Percentiles rank a stretch among this genome's conserved stretches.
Evolutionary conservation across 2,113 vertebrate species (phyloP).

Genomic region (Melierax canorus): DNA sequence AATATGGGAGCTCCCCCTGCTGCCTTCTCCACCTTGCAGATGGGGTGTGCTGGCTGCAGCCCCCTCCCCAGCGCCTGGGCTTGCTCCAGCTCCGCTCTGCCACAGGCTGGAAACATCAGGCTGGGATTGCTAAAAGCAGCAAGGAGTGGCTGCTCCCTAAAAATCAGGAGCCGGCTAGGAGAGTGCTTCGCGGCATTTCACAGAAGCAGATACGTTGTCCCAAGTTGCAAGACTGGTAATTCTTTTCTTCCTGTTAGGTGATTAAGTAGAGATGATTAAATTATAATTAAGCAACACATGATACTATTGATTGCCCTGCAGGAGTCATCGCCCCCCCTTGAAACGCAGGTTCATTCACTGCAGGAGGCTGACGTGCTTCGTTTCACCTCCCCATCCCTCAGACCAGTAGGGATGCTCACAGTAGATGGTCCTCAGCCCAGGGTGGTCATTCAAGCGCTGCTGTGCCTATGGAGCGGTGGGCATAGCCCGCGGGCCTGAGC

Average conservation of each 20-base stretch:
- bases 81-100: not conserved
- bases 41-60: not conserved
- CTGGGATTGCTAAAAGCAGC: not conserved
- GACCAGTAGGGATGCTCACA: not conserved
- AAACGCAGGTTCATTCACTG: not conserved
- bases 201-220: not conserved
- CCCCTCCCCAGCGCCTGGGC: rapidly evolving
- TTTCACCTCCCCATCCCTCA: not conserved
- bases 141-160: not conserved
- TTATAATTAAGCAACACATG: not conserved
- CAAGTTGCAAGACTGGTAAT: not conserved
- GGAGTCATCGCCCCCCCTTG: not conserved
- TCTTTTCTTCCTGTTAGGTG: conserved; percentile 15
- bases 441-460: not conserved
- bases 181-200: rapidly evolving
- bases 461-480: no score
- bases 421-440: not conserved
- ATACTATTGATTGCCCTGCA: not conserved
- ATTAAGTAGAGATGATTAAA: conserved; percentile 3
- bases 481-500: no score
- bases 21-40: not conserved
- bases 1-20: not conserved
- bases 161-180: not conserved
- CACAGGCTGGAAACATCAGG: not conserved
- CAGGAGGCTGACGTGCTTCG: not conserved